These are phyloP conservation scores for Thamnophis elegans DNA, from an alignment of 2,797 vertebrate species.

Conservation along the genomic window DNA sequence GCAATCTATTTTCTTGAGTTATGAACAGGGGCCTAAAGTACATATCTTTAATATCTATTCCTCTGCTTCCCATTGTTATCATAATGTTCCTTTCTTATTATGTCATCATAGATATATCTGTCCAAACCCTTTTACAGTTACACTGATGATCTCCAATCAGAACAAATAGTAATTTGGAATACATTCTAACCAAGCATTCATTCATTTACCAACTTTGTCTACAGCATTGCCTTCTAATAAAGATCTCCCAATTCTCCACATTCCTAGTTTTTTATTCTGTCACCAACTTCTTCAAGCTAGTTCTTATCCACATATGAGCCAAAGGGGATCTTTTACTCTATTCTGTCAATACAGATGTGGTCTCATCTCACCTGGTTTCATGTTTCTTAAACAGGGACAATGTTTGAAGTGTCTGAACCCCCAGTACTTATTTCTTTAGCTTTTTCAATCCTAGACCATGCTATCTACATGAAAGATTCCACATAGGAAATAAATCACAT, in stretches of 20 bases:
- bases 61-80: not conserved
- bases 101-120: not conserved
- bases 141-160: not conserved
- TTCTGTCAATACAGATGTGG: not conserved
- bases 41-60: not conserved
- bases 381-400: not conserved
- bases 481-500: not conserved
- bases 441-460: not conserved
- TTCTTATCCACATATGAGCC: not conserved
- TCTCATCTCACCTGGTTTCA: not conserved
- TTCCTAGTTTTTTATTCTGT: not conserved
- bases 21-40: not conserved
- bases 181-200: not conserved
- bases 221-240: not conserved
- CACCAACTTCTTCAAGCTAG: not conserved
- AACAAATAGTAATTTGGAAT: not conserved
- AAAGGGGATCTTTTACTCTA: not conserved
- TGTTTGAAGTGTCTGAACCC: not conserved
- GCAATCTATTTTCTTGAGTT: not conserved
- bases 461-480: not conserved
- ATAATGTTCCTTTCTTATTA: not conserved
- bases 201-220: not conserved
- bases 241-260: not conserved
- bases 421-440: not conserved
- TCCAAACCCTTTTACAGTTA: not conserved